These are phyloP conservation scores for Pygmarrhopalites habei DNA, from an alignment of 1,140 invertebrate genomes.

Conservation along the genomic window DNA sequence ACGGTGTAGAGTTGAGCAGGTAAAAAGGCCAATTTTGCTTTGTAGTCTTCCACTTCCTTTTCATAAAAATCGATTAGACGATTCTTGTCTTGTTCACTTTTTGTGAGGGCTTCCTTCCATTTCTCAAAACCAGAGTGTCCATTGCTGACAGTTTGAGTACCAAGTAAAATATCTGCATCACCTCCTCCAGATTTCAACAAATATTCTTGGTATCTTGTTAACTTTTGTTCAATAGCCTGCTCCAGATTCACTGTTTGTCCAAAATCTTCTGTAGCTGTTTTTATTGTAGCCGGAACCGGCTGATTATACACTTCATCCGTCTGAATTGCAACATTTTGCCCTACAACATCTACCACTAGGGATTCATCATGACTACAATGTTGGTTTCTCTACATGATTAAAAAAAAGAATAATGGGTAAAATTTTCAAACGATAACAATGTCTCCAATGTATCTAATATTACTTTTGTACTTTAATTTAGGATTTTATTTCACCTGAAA, in stretches of 20 bases:
- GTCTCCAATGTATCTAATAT: too few species aligned
- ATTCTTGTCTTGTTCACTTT: constrained; percentile 16
- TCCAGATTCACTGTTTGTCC: neutral
- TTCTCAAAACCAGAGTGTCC: neutral
- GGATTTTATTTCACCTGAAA: too few species aligned
- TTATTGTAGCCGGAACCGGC: too few species aligned
- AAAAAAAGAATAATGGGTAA: neutral
- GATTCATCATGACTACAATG: constrained; percentile 15
- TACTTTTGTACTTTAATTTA: too few species aligned
- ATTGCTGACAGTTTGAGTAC: too few species aligned
- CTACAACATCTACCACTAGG: neutral
- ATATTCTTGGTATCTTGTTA: too few species aligned
- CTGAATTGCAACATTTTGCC: constrained; percentile 1
- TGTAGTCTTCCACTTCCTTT: constrained; percentile 22
- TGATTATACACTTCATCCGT: neutral
- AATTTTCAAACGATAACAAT: too few species aligned
- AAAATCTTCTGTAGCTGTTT: neutral
- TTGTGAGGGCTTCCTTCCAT: neutral
- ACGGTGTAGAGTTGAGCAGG: constrained; percentile 20
- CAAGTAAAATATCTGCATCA: too few species aligned
- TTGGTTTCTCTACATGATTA: constrained; percentile 10
- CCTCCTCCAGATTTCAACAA: too few species aligned
- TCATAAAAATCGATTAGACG: constrained; percentile 17
- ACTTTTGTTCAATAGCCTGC: too few species aligned
- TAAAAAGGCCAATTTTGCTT: constrained; percentile 9